Conservation (phyloP, 2,797 vertebrate species). For the Galagoides demidoff region DNA sequence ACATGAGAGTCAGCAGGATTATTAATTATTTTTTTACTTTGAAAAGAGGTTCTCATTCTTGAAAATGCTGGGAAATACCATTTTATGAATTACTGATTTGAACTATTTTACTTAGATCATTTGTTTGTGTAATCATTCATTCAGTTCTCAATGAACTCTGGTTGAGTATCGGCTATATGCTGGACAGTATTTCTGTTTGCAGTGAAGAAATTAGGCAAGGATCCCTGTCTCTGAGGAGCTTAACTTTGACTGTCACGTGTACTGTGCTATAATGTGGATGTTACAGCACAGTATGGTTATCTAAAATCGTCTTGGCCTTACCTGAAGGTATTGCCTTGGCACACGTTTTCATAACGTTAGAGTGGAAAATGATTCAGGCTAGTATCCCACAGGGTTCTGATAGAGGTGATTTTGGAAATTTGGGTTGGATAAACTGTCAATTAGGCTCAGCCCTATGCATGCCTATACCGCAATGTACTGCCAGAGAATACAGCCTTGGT, state of each 20-base stretch:
- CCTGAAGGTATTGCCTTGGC: background rate
- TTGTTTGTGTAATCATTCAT: background rate
- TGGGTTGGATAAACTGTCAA: background rate
- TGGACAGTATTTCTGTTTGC: background rate
- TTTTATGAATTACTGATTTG: background rate
- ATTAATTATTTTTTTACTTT: background rate
- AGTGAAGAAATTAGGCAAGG: background rate
- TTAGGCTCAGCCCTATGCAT: background rate
- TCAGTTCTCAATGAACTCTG: background rate
- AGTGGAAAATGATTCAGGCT: background rate
- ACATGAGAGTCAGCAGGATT: background rate
- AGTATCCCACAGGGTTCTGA: background rate
- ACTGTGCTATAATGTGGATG: background rate
- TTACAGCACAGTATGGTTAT: background rate
- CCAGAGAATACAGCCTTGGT: background rate
- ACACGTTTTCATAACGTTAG: background rate
- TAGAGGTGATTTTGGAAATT: background rate
- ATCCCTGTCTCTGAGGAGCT: background rate
- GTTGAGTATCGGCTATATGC: background rate
- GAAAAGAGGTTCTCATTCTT: background rate
- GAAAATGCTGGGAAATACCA: background rate
- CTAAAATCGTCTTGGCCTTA: background rate
- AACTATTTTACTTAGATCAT: background rate
- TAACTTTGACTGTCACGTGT: background rate
- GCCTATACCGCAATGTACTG: background rate